Conservation (phyloP, 2,888 invertebrate genomes). For the Ypsolopha sequella region DNA sequence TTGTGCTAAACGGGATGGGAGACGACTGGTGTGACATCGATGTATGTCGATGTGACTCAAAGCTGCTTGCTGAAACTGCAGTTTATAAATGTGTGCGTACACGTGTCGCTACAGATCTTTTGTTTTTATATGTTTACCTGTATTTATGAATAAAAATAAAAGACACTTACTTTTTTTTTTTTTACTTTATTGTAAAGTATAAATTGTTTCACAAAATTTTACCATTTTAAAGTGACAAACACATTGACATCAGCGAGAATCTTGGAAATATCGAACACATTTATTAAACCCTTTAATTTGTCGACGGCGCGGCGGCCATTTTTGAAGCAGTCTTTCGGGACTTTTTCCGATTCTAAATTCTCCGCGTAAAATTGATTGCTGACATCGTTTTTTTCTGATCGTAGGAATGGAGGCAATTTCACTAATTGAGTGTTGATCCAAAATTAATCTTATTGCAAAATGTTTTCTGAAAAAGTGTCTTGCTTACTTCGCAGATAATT, state of each 20-base stretch:
- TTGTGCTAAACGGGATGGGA: too few relatives aligned
- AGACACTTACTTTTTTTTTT: too few relatives aligned
- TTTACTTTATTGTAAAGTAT: too few relatives aligned
- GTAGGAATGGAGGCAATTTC: not conserved
- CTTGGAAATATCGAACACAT: not conserved
- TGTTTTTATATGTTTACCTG: too few relatives aligned
- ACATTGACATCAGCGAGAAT: not conserved
- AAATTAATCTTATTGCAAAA: not conserved
- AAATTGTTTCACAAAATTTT: too few relatives aligned
- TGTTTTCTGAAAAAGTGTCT: not conserved
- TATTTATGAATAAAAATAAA: too few relatives aligned
- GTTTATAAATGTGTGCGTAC: too few relatives aligned
- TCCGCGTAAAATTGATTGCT: not conserved
- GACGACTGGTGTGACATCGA: too few relatives aligned
- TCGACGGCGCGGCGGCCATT: conserved; percentile 1
- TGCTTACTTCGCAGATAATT: not conserved
- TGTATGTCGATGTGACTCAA: too few relatives aligned
- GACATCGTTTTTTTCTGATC: not conserved
- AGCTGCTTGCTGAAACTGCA: too few relatives aligned
- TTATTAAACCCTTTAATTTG: conserved; percentile 2
- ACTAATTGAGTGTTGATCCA: not conserved
- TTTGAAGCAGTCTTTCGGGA: conserved; percentile 5
- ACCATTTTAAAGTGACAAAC: too few relatives aligned
- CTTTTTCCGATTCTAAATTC: not conserved
- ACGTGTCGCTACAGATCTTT: too few relatives aligned